Evolutionary conservation across 2,888 invertebrate species (phyloP), one percentile per base, ranked within the genome.

Genomic region (Dryobotodes eremita): DNA sequence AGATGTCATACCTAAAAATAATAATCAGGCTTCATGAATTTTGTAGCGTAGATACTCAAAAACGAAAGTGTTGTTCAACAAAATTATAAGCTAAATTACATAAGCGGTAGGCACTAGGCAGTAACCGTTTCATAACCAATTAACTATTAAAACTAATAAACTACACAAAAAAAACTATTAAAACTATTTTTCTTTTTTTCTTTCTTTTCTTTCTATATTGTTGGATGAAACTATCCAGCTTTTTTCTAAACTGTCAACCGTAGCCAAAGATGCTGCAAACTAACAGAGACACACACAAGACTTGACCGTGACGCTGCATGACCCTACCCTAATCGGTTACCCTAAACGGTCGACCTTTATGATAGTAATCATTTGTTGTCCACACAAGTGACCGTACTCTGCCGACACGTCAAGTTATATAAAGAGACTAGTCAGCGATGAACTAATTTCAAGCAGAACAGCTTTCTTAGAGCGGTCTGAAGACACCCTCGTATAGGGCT

Each of bases 251-350:
- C 13, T 46, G 20, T 61, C 23, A 42, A 23, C 3, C 31, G 23
- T 23, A 36, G 5, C 50, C 31, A n/a, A 68, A 68, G 20, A 2
- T 23, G 1, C 31, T 36, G 31, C 31, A 36, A 53, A 17, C 42
- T 61, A 62, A 62, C 13, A 80, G 48, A 80, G 48, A 59, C 15
- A 20, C 13, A 15, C 26, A 5, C 26, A 55, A 46, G 7, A 26
- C n/a, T 46, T 31, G 31, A 80, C 55, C 55, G 23, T 78, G 80
- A 80, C 80, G 23, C 10, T 55, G 78, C 78, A 79, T 26, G 55
- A 23, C 23, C 36, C 36, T 0, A 13, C 8, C 48, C 23, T 0
- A 42, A 26, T 36, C 46, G 31, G 31, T 36, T 36, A 36, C 31
- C 31, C 31, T 36, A 36, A 36, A 36, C 31, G 42, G 36, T 79